Conservation (phyloP, 1,140 invertebrate species). For the Cepaea nemoralis region DNA sequence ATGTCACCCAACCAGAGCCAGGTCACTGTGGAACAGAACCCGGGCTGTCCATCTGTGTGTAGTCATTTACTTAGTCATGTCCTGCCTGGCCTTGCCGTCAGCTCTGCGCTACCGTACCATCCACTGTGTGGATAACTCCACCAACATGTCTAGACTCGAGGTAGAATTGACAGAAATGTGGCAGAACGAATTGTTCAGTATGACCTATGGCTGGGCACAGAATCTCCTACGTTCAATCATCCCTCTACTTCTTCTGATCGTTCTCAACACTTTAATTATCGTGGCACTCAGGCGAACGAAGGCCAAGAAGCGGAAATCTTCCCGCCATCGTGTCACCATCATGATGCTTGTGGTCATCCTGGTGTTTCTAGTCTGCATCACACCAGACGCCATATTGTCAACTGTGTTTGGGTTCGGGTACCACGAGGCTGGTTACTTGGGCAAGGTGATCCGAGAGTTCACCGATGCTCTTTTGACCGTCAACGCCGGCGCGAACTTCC, state of each 20-base stretch:
- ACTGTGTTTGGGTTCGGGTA: slow-evolving; percentile 70
- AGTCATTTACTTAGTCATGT: slow-evolving; percentile 59
- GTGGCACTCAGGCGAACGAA: slow-evolving; percentile 75
- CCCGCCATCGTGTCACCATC: slow-evolving; percentile 77
- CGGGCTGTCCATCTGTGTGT: slow-evolving; percentile 53
- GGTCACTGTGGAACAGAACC: slow-evolving; percentile 83
- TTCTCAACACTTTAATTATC: slow-evolving; percentile 79
- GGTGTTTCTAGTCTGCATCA: slow-evolving; percentile 82
- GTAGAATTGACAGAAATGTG: slow-evolving; percentile 62
- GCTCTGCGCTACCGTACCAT: slow-evolving; percentile 57
- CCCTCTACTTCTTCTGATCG: slow-evolving; percentile 69
- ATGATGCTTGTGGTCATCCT: slow-evolving; percentile 83
- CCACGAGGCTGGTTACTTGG: slow-evolving; percentile 69
- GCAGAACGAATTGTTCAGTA: slow-evolving; percentile 76
- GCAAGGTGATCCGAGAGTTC: slow-evolving; percentile 79
- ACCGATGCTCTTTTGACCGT: slow-evolving; percentile 82
- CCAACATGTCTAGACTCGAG: slow-evolving; percentile 46
- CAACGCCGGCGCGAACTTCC: slow-evolving; percentile 82
- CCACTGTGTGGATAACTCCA: slow-evolving; percentile 41
- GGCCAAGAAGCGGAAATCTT: slow-evolving; percentile 50
- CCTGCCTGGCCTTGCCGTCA: slow-evolving; percentile 60
- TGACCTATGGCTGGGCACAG: slow-evolving; percentile 79
- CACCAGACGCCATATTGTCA: slow-evolving; percentile 79
- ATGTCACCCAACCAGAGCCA: slow-evolving; percentile 88
- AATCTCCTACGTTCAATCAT: slow-evolving; percentile 78